phyloP scores from a whole-genome alignment of 2,888 invertebrate species.

The Drosophila paranaensis region DNA sequence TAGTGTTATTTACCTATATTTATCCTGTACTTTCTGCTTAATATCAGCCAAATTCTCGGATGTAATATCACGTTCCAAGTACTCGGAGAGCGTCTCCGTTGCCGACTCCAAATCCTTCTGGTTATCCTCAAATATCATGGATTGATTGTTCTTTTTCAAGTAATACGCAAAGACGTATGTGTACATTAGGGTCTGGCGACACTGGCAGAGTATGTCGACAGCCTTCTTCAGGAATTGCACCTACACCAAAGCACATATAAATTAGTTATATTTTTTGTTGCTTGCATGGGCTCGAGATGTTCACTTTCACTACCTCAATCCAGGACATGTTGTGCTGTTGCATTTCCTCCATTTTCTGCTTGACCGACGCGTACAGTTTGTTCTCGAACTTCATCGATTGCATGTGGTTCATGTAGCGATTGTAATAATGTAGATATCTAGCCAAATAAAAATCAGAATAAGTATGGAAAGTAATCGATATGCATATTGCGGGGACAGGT shows the following conservation, averaged over 20 bases:
- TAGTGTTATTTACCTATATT: slow-evolving; percentile 89
- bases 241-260: slow-evolving; percentile 82
- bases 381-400: slow-evolving; percentile 98
- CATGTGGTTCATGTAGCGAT: slow-evolving; percentile 99
- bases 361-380: slow-evolving; percentile 97
- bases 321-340: slow-evolving; percentile 99
- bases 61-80: slow-evolving; percentile 98
- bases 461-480: too few species aligned
- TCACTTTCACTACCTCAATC: slow-evolving; percentile 91
- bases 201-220: slow-evolving; percentile 97
- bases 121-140: slow-evolving; percentile 99
- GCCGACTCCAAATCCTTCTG: slow-evolving; percentile 99
- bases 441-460: neutral
- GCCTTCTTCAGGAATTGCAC: slow-evolving; percentile 99
- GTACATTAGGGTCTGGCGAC: slow-evolving; percentile 99
- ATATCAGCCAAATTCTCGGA: slow-evolving; percentile 98
- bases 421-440: slow-evolving; percentile 99
- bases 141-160: slow-evolving; percentile 98
- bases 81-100: slow-evolving; percentile 98
- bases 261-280: neutral
- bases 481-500: too few species aligned
- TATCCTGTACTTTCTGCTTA: slow-evolving; percentile 99
- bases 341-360: slow-evolving; percentile 99
- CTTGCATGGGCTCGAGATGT: neutral
- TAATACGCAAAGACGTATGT: slow-evolving; percentile 99